Conservation (phyloP, 2,113 vertebrate genomes). For the Falco punctatus region DNA sequence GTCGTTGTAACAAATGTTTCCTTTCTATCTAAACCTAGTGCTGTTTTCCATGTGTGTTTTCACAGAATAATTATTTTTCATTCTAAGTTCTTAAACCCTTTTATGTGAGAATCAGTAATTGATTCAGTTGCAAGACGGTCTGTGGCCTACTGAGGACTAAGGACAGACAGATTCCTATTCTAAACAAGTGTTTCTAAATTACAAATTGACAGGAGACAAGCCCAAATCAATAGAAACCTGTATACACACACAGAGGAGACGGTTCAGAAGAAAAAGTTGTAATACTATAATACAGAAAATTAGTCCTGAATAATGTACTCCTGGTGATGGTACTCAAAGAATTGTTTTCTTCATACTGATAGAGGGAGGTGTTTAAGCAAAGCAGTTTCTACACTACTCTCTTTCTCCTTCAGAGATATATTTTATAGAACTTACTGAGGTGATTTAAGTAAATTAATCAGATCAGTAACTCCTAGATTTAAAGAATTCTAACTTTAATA, state of each 20-base stretch:
- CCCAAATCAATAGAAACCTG: background rate
- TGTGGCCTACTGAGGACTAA: background rate
- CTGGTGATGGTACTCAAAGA: background rate
- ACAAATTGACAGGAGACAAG: background rate
- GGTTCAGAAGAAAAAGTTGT: background rate
- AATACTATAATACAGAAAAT: background rate
- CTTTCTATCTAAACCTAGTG: background rate
- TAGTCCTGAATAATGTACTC: background rate
- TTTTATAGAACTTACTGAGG: constrained; percentile 12
- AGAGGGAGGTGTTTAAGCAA: background rate
- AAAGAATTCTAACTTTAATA: constrained; percentile 19
- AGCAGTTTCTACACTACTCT: background rate
- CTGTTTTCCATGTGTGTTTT: background rate
- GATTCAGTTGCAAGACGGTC: background rate
- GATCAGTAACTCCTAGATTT: background rate
- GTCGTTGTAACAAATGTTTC: background rate
- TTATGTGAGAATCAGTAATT: background rate
- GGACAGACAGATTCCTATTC: background rate
- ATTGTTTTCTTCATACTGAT: background rate
- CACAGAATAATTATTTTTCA: background rate
- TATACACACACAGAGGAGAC: background rate
- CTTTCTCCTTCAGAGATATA: constrained; percentile 7
- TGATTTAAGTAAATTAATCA: constrained; percentile 35
- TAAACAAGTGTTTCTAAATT: background rate
- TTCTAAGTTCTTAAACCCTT: background rate